Percentiles rank a stretch among this genome's conserved stretches.
Evolutionary conservation across 1,140 invertebrate species (phyloP).

Genomic region (Apis mellifera): DNA sequence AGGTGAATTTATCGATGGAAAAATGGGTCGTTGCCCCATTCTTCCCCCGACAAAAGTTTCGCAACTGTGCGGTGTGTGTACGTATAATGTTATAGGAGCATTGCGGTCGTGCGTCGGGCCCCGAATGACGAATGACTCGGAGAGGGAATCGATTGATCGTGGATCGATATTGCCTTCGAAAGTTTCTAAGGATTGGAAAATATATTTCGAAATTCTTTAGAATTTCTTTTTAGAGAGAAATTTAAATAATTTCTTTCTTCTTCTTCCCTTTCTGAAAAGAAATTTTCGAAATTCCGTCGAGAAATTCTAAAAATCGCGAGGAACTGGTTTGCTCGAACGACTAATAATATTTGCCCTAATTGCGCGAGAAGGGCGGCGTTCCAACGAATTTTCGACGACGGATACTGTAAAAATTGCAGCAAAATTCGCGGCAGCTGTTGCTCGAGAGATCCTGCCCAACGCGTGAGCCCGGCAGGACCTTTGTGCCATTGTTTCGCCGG

Average conservation of each 20-base stretch:
- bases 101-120: not conserved
- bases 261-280: too few species aligned
- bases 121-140: slow-evolving; percentile 1
- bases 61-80: not conserved
- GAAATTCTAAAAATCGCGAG: too few species aligned
- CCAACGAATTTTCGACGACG: slow-evolving; percentile 32
- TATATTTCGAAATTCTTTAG: too few species aligned
- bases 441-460: slow-evolving; percentile 23
- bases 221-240: too few species aligned
- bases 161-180: not conserved
- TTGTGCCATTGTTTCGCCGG: slow-evolving; percentile 56
- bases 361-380: not conserved
- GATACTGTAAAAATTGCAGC: slow-evolving; percentile 51
- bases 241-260: too few species aligned
- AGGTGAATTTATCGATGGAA: not conserved
- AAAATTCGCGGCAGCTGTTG: slow-evolving; percentile 55
- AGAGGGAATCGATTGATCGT: not conserved
- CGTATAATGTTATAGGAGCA: not conserved
- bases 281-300: too few species aligned
- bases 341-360: too few species aligned
- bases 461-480: slow-evolving; percentile 46
- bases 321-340: too few species aligned
- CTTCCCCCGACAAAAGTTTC: slow-evolving; percentile 17
- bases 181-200: not conserved
- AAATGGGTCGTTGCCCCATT: slow-evolving; percentile 14